Evolutionary conservation across 2,888 invertebrate genomes (phyloP).

Genomic region (Drosophila neonasuta): DNA sequence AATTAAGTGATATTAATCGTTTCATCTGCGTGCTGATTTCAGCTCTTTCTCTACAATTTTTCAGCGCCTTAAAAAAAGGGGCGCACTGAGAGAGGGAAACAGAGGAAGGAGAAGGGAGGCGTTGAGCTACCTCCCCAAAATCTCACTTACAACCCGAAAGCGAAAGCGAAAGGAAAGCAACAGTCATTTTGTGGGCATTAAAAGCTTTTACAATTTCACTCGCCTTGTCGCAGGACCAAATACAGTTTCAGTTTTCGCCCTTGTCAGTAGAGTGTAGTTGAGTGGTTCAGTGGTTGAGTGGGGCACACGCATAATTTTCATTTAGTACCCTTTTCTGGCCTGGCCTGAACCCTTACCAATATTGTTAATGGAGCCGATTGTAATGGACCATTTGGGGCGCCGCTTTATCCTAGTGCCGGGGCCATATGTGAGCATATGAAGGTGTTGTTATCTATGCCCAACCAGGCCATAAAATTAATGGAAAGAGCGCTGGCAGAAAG

Average conservation of each 20-base stretch:
- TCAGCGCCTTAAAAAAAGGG: conserved; percentile 25
- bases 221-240: conserved; percentile 33
- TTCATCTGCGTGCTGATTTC: conserved; percentile 17
- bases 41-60: conserved; percentile 34
- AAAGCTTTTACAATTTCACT: conserved; percentile 67
- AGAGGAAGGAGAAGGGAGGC: conserved; percentile 2
- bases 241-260: not conserved
- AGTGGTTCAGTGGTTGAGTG: conserved; percentile 33
- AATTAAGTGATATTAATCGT: conserved; percentile 77
- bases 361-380: conserved; percentile 73
- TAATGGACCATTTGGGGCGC: conserved; percentile 50
- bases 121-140: conserved; percentile 24
- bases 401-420: conserved; percentile 6
- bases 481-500: conserved; percentile 22
- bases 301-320: conserved; percentile 68
- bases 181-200: conserved; percentile 64
- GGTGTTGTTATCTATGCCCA: conserved; percentile 41
- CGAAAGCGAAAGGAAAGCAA: conserved; percentile 40
- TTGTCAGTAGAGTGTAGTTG: conserved; percentile 1
- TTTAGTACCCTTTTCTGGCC: conserved; percentile 60
- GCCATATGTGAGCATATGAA: conserved; percentile 56
- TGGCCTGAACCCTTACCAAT: conserved; percentile 47
- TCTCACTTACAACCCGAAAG: conserved; percentile 5
- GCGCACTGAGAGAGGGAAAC: not conserved
- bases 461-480: conserved; percentile 59